A percentile compares a stretch with the other conserved stretches of the same genome.
Evolutionary conservation across 2,113 vertebrate species (phyloP).

Genomic region (Taxidea taxus): DNA sequence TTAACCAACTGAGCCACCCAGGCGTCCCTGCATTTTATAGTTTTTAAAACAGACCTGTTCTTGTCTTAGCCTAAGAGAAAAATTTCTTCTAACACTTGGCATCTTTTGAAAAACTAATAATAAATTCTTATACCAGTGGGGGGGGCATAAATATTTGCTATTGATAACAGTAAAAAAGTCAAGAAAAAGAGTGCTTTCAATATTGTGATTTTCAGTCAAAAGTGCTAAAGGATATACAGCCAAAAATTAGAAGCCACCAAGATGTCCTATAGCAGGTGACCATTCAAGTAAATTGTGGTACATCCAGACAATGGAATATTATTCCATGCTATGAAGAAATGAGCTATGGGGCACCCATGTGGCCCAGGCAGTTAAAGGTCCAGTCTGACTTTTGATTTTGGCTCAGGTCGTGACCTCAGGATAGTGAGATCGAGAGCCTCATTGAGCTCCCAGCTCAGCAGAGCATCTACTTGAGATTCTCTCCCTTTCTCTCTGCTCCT

Average conservation of each 20-base stretch:
- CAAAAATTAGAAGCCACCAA: neutral
- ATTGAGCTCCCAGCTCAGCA: too few relatives aligned
- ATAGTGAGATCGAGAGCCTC: neutral
- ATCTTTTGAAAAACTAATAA: slow-evolving; percentile 42
- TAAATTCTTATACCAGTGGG: neutral
- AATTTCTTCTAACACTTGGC: neutral
- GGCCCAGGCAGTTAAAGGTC: neutral
- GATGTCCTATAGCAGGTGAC: neutral
- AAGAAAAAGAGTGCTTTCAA: neutral
- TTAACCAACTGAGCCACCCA: too few relatives aligned
- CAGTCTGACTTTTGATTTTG: neutral
- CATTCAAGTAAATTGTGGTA: neutral
- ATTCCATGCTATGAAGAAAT: neutral
- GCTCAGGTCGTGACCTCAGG: neutral
- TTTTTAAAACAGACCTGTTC: slow-evolving; percentile 24
- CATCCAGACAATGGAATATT: neutral
- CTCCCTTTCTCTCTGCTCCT: too few relatives aligned
- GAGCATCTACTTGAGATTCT: too few relatives aligned
- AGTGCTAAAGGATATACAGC: neutral
- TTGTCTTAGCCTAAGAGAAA: slow-evolving; percentile 10
- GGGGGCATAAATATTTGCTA: neutral
- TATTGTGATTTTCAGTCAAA: neutral
- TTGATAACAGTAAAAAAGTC: neutral
- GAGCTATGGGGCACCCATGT: neutral
- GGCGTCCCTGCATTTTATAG: slow-evolving; percentile 3